These are phyloP conservation scores for Torymus auratus DNA, from an alignment of 2,888 invertebrate genomes.

Conservation along the genomic window DNA sequence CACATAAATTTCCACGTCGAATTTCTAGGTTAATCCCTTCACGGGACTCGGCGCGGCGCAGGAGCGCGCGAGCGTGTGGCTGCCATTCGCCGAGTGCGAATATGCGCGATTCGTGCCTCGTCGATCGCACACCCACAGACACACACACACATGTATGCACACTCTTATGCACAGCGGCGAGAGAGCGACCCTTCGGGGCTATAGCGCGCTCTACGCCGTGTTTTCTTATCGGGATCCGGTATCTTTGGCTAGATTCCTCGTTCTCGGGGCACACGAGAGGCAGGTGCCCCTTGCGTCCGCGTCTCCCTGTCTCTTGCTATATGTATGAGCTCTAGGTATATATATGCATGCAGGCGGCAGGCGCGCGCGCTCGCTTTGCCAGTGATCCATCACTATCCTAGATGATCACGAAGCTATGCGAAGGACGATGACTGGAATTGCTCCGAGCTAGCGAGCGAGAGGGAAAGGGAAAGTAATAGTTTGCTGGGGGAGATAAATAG, in stretches of 20 bases:
- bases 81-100: conserved; percentile 32
- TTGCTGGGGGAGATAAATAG: conserved; percentile 9
- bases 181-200: conserved; percentile 23
- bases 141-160: neutral
- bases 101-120: neutral
- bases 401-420: conserved; percentile 69
- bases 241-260: conserved; percentile 49
- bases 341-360: conserved; percentile 27
- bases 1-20: conserved; percentile 21
- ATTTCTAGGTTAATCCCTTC: conserved; percentile 42
- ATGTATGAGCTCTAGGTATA: neutral
- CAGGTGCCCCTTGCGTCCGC: conserved; percentile 37
- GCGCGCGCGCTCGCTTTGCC: conserved; percentile 61
- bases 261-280: conserved; percentile 9
- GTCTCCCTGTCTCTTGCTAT: neutral
- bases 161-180: neutral
- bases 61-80: neutral
- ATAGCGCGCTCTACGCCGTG: conserved; percentile 47
- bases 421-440: conserved; percentile 65
- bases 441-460: conserved; percentile 31
- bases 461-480: conserved; percentile 50
- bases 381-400: conserved; percentile 68
- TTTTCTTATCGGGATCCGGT: conserved; percentile 54
- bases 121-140: conserved; percentile 3
- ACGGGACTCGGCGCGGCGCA: conserved; percentile 15